Percentiles rank a stretch among this genome's conserved stretches.
These are phyloP conservation scores for Catamblyrhynchus diadema DNA, from an alignment of 2,797 vertebrate species.

Conservation along the genomic window DNA sequence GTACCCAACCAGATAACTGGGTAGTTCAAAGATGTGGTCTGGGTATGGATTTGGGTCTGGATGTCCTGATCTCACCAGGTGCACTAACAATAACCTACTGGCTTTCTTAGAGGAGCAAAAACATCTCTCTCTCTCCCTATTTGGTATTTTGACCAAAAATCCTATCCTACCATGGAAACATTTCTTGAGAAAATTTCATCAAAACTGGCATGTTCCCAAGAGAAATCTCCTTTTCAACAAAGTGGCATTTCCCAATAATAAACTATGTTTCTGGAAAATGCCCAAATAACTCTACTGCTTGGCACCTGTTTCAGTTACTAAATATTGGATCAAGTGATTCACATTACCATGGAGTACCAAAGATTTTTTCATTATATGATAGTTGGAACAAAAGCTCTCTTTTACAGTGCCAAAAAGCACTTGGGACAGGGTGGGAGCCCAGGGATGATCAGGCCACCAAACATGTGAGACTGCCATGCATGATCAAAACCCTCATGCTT, in stretches of 20 bases:
- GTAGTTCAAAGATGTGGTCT: not conserved
- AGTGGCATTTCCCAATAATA: conserved; percentile 2
- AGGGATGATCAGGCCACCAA: not conserved
- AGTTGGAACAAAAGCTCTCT: not conserved
- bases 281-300: not conserved
- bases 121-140: not conserved
- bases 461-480: not conserved
- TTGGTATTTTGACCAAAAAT: conserved; percentile 24
- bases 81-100: not conserved
- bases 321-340: conserved; percentile 34
- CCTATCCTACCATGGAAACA: not conserved
- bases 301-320: conserved; percentile 26
- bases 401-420: not conserved
- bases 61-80: not conserved
- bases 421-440: not conserved
- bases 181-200: conserved; percentile 31
- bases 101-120: not conserved
- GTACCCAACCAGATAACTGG: not conserved
- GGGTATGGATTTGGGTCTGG: not conserved
- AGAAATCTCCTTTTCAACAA: conserved; percentile 18
- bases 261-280: conserved; percentile 29
- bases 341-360: not conserved
- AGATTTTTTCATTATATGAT: not conserved
- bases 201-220: not conserved
- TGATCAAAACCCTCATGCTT: not conserved